phyloP scores from a whole-genome alignment of 2,113 vertebrate genomes.

The Mus spicilegus region DNA sequence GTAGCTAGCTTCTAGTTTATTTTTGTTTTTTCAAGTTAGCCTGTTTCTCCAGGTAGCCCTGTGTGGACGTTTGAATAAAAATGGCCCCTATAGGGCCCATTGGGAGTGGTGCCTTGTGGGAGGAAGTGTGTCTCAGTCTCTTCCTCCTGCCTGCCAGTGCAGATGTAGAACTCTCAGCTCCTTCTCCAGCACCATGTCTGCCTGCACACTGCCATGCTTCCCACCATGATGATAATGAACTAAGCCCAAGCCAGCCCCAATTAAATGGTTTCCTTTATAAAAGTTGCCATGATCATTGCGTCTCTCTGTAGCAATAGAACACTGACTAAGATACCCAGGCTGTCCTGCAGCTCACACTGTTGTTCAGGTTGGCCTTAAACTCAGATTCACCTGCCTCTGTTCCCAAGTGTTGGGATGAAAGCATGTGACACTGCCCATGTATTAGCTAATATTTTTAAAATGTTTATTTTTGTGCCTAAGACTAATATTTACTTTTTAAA shows the following conservation, averaged over 20 bases:
- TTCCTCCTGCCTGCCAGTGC: not conserved
- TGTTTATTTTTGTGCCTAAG: constrained; percentile 5
- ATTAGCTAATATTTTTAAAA: not conserved
- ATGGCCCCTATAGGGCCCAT: not conserved
- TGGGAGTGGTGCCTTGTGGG: not conserved
- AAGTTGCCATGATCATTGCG: not conserved
- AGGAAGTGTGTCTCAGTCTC: not conserved
- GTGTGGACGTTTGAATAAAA: not conserved
- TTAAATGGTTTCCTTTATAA: not conserved
- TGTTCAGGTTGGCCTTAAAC: not conserved
- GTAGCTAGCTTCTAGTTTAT: not conserved
- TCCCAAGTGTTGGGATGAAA: not conserved
- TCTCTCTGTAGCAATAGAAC: not conserved
- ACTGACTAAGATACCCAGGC: not conserved
- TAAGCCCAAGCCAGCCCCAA: not conserved
- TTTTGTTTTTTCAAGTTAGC: not conserved
- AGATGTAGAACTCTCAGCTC: not conserved
- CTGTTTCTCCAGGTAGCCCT: not conserved
- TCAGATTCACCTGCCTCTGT: not conserved
- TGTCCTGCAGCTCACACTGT: not conserved
- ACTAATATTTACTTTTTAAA: not conserved
- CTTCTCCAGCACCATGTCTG: not conserved
- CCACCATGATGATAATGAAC: not conserved
- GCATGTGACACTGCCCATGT: not conserved
- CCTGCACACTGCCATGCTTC: not conserved